Evolutionary conservation across 2,888 invertebrate genomes (phyloP), one percentile per base, ranked within the genome.

Genomic region (Shargacucullia verbasci): DNA sequence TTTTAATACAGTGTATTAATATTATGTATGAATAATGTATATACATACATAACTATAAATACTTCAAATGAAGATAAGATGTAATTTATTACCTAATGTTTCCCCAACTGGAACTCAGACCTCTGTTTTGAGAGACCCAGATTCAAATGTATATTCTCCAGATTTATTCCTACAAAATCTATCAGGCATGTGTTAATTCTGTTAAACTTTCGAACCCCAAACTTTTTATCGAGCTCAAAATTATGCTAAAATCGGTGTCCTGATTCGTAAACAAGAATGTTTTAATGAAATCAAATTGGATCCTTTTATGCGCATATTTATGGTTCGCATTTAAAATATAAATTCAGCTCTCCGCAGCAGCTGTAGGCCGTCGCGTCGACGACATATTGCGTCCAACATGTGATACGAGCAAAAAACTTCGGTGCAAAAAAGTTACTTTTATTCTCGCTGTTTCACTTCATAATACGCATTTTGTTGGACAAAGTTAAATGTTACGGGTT

Each of bases 231-330:
- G 59, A 73, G 76, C 49, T 75, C 60, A 73, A 80, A 82, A 72
- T 79, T 79, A 81, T 80, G 79, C 70, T 66, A 78, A 79, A 76
- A 70, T 76, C 68, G 61, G 15, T 64, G 63, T 72, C 70, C 74
- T 67, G 70, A 80, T 79, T 80, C 73, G 76, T 80, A 78, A 81
- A 79, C 73, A 68, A 72, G 72, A 76, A 78, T 76, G 74, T 79
- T 81, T 81, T 85, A 88, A 88, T 85, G 77, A 80, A 87, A 87
- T 85, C 86, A 90, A 89, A 90, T 84, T 68, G 76, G 85, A 82
- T 83, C 91, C 87, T 86, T 90, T 92, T 92, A 92, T 92, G 92
- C 90, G 91, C 93, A 93, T 93, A 92, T 89, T 90, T 88, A 89
- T 86, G 81, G 74, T 79, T 79, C 72, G 75, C 76, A 78, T 82